These are phyloP conservation scores for Oryzias sinensis DNA, from an alignment of 2,797 vertebrate genomes.

Conservation along the genomic window DNA sequence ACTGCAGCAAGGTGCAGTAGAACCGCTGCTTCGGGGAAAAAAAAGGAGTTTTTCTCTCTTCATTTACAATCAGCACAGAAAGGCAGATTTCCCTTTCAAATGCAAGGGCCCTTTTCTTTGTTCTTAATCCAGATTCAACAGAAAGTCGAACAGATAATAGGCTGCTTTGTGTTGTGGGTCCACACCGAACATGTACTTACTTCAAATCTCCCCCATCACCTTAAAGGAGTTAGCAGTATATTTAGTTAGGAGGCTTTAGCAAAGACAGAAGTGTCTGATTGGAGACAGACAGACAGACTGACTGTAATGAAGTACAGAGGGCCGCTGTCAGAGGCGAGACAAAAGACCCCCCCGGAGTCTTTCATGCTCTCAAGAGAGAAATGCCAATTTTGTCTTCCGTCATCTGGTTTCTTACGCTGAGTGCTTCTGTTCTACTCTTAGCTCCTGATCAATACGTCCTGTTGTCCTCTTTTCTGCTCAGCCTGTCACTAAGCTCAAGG, in stretches of 20 bases:
- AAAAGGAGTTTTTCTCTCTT: conserved; percentile 43
- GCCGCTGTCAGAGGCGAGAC: conserved; percentile 54
- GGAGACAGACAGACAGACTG: conserved; percentile 28
- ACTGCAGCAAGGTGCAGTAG: conserved; percentile 54
- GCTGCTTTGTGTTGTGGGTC: conserved; percentile 9
- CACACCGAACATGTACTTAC: conserved; percentile 20
- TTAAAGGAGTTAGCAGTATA: conserved; percentile 17
- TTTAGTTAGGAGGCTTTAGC: conserved; percentile 23
- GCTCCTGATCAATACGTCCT: conserved; percentile 66
- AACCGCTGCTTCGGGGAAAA: conserved; percentile 58
- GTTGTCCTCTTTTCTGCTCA: conserved; percentile 55
- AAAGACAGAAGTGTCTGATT: conserved; percentile 24
- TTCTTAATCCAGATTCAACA: conserved; percentile 37
- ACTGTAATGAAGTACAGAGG: conserved; percentile 63
- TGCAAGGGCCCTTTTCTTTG: conserved; percentile 28
- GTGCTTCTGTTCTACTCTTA: conserved; percentile 61
- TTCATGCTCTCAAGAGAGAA: conserved; percentile 53
- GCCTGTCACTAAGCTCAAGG: conserved; percentile 51
- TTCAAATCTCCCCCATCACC: conserved; percentile 11
- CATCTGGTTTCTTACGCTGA: conserved; percentile 50
- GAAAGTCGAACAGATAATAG: conserved; percentile 15
- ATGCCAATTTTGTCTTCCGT: conserved; percentile 59
- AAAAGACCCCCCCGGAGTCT: conserved; percentile 60
- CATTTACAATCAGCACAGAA: conserved; percentile 44
- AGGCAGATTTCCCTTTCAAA: conserved; percentile 55